A percentile compares a stretch with the other conserved stretches of the same genome.
These are phyloP conservation scores for Axis porcinus DNA, from an alignment of 2,113 vertebrate genomes.

Conservation along the genomic window DNA sequence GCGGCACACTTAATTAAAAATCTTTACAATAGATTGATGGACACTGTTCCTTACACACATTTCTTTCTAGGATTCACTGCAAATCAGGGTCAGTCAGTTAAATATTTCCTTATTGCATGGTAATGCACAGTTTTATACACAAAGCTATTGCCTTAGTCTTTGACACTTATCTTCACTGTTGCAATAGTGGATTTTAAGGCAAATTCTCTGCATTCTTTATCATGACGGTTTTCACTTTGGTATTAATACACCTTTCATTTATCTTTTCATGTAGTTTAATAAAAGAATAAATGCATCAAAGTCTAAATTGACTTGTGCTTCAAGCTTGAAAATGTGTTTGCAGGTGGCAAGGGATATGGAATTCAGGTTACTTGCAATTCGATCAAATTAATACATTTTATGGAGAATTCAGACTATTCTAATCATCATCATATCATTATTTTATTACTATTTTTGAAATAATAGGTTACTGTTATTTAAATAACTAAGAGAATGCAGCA, in stretches of 20 bases:
- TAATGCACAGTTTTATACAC: neutral
- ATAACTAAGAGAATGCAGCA: neutral
- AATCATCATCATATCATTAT: neutral
- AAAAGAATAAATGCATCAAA: neutral
- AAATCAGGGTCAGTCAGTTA: neutral
- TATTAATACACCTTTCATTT: neutral
- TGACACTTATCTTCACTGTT: neutral
- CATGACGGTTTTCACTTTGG: neutral
- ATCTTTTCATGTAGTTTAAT: neutral
- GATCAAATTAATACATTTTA: neutral
- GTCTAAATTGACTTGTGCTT: neutral
- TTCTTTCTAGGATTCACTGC: neutral
- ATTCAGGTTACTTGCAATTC: neutral
- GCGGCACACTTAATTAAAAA: neutral
- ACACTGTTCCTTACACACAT: neutral
- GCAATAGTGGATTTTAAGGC: neutral
- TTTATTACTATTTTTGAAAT: neutral
- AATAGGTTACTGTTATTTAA: neutral
- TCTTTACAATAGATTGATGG: neutral
- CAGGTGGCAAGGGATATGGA: neutral
- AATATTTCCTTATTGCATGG: neutral
- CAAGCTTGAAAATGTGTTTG: neutral
- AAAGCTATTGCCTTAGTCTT: neutral
- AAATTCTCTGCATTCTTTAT: neutral
- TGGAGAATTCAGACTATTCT: neutral